Conservation (phyloP, 2,797 vertebrate species). For the Dermochelys coriacea region DNA sequence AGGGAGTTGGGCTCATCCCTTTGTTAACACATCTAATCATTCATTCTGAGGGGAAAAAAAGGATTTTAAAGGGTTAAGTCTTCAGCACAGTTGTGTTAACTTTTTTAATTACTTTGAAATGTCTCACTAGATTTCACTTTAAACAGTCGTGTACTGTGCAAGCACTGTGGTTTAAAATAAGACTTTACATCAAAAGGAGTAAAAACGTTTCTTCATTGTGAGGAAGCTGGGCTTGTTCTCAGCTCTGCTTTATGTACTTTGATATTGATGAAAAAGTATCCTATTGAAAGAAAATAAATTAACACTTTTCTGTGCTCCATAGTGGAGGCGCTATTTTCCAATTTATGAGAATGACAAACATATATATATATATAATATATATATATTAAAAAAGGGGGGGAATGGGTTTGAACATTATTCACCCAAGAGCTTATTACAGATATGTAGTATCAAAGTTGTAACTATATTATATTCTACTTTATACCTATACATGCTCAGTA, state of each 20-base stretch:
- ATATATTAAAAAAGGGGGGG: conserved; percentile 63
- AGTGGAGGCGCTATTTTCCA: conserved; percentile 73
- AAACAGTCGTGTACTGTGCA: conserved; percentile 84
- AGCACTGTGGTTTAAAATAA: conserved; percentile 88
- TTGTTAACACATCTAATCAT: conserved; percentile 32
- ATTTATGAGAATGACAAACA: conserved; percentile 72
- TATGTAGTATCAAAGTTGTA: conserved; percentile 75
- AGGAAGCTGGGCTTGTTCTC: conserved; percentile 80
- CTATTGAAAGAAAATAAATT: conserved; percentile 86
- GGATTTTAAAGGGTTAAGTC: conserved; percentile 67
- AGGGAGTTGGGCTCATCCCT: conserved; percentile 47
- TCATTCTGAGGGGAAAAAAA: conserved; percentile 10
- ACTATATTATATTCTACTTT: conserved; percentile 72
- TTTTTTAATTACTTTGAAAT: conserved; percentile 77
- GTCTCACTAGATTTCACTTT: conserved; percentile 82
- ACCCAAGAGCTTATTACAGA: conserved; percentile 77
- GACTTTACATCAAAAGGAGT: conserved; percentile 87
- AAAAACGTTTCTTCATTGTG: conserved; percentile 87
- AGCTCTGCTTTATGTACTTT: conserved; percentile 89
- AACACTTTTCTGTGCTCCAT: conserved; percentile 79
- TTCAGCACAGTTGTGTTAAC: conserved; percentile 63
- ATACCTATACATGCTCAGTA: conserved; percentile 74
- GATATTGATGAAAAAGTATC: conserved; percentile 91
- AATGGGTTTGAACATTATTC: conserved; percentile 72
- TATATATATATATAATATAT: conserved; percentile 57